These are phyloP conservation scores for Acanthosepion pharaonis DNA, from an alignment of 2,888 invertebrate genomes.

Conservation along the genomic window DNA sequence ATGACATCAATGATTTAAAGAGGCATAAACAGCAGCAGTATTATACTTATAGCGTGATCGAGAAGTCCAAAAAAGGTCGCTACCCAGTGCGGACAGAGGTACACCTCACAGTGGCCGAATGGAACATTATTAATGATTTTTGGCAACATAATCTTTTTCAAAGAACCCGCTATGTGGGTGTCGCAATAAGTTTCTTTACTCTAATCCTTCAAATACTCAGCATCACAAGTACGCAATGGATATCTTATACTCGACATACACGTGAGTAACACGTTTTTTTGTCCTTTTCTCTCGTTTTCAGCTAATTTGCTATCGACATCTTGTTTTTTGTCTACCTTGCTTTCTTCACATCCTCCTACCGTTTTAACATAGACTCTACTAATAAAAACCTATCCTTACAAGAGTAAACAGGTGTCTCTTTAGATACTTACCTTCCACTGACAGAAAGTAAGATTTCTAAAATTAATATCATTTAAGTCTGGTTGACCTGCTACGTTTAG, in stretches of 20 bases:
- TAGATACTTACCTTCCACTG: too few species aligned
- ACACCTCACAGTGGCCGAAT: conserved; percentile 65
- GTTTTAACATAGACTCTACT: too few species aligned
- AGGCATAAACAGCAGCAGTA: conserved; percentile 65
- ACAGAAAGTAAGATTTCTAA: too few species aligned
- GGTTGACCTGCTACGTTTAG: too few species aligned
- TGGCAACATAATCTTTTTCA: conserved; percentile 72
- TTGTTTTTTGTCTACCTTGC: too few species aligned
- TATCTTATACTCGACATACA: conserved; percentile 55
- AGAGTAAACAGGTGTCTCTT: too few species aligned
- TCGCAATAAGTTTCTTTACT: conserved; percentile 66
- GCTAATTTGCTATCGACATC: too few species aligned
- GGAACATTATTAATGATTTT: conserved; percentile 68
- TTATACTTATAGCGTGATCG: conserved; percentile 65
- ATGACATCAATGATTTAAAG: conserved; percentile 66
- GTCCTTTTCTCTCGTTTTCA: not conserved
- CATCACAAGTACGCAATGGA: conserved; percentile 63
- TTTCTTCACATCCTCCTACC: too few species aligned
- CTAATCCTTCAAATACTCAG: conserved; percentile 61
- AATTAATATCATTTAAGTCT: too few species aligned
- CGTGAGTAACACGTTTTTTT: conserved; percentile 51
- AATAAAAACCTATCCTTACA: too few species aligned
- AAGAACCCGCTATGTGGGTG: conserved; percentile 65
- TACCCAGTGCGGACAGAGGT: conserved; percentile 56
- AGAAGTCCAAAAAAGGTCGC: conserved; percentile 63